Base-by-base conservation (phyloP, 1,140 invertebrate species). In the Drosophila virilis region DNA sequence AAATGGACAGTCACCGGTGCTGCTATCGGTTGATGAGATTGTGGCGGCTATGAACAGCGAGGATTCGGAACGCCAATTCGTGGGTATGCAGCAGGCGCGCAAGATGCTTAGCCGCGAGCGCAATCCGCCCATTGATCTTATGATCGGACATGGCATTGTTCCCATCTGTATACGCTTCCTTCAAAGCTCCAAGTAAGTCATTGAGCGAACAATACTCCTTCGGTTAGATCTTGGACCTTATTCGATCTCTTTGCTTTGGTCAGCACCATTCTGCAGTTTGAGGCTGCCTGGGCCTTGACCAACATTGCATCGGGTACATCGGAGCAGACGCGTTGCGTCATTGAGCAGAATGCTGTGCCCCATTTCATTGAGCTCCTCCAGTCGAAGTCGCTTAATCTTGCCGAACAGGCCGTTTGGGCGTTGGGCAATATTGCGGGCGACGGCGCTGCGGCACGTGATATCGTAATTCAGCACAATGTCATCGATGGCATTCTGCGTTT, bases 361-460 rank as follows among this genome's bases (percentile, higher is more conserved):
- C 95, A 96, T 66, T 95, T 99, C 73, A 94, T 99, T 37, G 92
- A 93, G 0, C 93, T 99, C 6, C 92, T 99, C 0, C 91, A 94
- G 33, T 98, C 96, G 0, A 93, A 93, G 15, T 95, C 96, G 52
- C 93, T 95, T 5, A 94, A 96, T 69, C 96, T 99, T 4, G 96
- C 96, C 22, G 98, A 99, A 92, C 99, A 99, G 93, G 96, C 98
- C 46, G 98, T 99, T 0, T 99, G 98, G 98, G 98, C 98, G 6
- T 93, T 99, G 22, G 98, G 98, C 77, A 99, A 99, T 93, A 98
- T 99, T 89, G 98, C 98, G 73, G 98, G 98, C 80, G 96, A 98
- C 93, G 97, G 97, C 1, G 93, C 97, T 0, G 80, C 90, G 17
- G 94, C 96, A 4, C 93, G 97, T 42, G 97, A 98, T 93, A 93